A percentile compares a stretch with the other conserved stretches of the same genome.
Conservation (phyloP, 2,888 invertebrate genomes). For the Apomyelois bistriatella region DNA sequence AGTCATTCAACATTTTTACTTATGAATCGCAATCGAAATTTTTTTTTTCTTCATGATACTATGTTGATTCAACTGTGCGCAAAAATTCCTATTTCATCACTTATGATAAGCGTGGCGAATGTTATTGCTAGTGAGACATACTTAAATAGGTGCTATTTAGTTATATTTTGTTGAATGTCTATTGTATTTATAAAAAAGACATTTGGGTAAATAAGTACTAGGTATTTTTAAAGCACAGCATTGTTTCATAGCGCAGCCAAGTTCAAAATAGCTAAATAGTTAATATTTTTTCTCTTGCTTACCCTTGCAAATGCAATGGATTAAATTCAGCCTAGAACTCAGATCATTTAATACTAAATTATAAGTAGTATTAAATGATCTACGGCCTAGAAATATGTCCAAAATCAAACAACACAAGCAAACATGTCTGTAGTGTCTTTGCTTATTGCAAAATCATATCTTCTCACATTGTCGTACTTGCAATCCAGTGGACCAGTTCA, state of each 20-base stretch:
- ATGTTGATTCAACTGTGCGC: conserved; percentile 19
- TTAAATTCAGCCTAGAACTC: too few relatives aligned
- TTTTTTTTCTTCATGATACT: conserved; percentile 22
- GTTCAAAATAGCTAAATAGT: too few relatives aligned
- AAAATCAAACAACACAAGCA: too few relatives aligned
- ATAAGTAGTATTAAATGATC: too few relatives aligned
- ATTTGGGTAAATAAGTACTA: not conserved
- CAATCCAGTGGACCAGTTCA: not conserved
- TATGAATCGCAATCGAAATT: conserved; percentile 17
- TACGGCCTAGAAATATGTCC: too few relatives aligned
- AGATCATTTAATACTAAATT: too few relatives aligned
- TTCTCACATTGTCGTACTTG: not conserved
- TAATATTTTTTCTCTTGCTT: too few relatives aligned
- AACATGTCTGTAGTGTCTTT: too few relatives aligned
- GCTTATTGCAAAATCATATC: not conserved
- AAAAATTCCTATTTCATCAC: conserved; percentile 11
- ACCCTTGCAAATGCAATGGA: too few relatives aligned
- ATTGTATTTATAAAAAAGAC: not conserved
- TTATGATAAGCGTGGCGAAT: not conserved
- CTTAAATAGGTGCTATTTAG: not conserved
- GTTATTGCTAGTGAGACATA: not conserved
- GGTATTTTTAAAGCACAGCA: not conserved
- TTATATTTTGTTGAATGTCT: not conserved
- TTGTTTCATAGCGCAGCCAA: not conserved
- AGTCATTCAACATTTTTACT: conserved; percentile 9